phyloP scores from a whole-genome alignment of 1,140 invertebrate species.

The Bathynomus jamesi region DNA sequence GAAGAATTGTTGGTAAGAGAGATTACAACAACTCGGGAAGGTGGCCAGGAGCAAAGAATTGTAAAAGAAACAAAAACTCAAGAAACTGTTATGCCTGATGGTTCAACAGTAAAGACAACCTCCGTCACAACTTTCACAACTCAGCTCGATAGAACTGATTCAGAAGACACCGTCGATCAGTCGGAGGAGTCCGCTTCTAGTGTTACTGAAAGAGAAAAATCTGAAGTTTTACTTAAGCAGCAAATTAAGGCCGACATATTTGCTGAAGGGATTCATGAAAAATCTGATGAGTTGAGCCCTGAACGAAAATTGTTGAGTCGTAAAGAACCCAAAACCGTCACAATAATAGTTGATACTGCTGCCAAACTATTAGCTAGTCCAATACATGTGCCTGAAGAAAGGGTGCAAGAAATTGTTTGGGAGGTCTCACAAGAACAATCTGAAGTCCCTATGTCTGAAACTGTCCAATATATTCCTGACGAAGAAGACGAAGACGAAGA shows the following conservation, averaged over 20 bases:
- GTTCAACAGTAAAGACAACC: slow-evolving; percentile 33
- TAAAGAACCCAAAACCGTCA: slow-evolving; percentile 21
- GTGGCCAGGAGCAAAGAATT: slow-evolving; percentile 32
- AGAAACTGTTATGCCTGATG: slow-evolving; percentile 34
- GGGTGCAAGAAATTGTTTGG: slow-evolving; percentile 34
- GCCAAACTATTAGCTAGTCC: slow-evolving; percentile 25
- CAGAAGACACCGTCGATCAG: slow-evolving; percentile 6
- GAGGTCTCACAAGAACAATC: slow-evolving; percentile 34
- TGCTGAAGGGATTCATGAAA: slow-evolving; percentile 29
- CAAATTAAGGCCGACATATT: slow-evolving; percentile 39
- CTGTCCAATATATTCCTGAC: slow-evolving; percentile 40
- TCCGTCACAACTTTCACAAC: slow-evolving; percentile 37
- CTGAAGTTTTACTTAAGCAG: slow-evolving; percentile 35
- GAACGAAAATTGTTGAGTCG: slow-evolving; percentile 36
- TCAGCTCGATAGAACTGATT: slow-evolving; percentile 26
- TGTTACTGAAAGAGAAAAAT: slow-evolving; percentile 24
- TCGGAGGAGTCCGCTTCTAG: neutral
- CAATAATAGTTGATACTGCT: no score
- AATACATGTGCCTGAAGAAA: slow-evolving; percentile 31
- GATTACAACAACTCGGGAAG: slow-evolving; percentile 28
- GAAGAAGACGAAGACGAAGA: slow-evolving; percentile 35
- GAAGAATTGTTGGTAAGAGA: slow-evolving; percentile 33
- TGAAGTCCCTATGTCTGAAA: slow-evolving; percentile 40
- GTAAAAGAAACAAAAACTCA: slow-evolving; percentile 37
- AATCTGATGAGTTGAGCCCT: slow-evolving; percentile 33